Conservation (phyloP, 37 sponge, comb jelly and placozoan species). For the Halichondria panicea region DNA sequence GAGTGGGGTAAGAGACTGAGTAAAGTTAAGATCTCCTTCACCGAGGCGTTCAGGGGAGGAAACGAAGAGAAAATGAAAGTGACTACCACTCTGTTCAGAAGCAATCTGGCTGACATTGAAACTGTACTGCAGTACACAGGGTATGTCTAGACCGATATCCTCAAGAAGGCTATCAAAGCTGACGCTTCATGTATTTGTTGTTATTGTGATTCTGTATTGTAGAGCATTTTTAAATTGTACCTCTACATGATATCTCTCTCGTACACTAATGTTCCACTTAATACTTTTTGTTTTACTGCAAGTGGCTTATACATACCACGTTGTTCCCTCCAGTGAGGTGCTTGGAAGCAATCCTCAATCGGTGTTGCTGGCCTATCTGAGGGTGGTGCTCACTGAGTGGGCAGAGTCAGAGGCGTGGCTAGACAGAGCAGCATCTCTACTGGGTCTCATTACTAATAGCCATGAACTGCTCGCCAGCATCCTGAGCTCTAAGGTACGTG, state of each 20-base stretch:
- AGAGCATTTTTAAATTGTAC: too few relatives aligned
- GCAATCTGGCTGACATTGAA: slow-evolving; percentile 6
- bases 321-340: slow-evolving; percentile 2
- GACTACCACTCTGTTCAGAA: slow-evolving; percentile 22
- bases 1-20: slow-evolving; percentile 70
- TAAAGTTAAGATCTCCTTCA: slow-evolving; percentile 50
- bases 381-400: slow-evolving; percentile 44
- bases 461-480: slow-evolving; percentile 11
- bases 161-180: too few relatives aligned
- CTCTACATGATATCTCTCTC: too few relatives aligned
- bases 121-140: slow-evolving; percentile 25
- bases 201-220: too few relatives aligned
- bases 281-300: neutral
- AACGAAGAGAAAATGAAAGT: slow-evolving; percentile 49
- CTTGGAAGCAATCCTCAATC: neutral
- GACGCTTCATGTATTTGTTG: too few relatives aligned
- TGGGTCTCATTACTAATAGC: slow-evolving; percentile 1
- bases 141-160: slow-evolving; percentile 5
- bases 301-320: neutral
- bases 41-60: slow-evolving; percentile 52
- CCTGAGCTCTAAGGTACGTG: slow-evolving; percentile 27
- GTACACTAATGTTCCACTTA: neutral
- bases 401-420: slow-evolving; percentile 20
- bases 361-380: slow-evolving; percentile 20
- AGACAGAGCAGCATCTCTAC: slow-evolving; percentile 4